These are phyloP conservation scores for Tiliacea aurago DNA, from an alignment of 2,888 invertebrate species.

Conservation along the genomic window DNA sequence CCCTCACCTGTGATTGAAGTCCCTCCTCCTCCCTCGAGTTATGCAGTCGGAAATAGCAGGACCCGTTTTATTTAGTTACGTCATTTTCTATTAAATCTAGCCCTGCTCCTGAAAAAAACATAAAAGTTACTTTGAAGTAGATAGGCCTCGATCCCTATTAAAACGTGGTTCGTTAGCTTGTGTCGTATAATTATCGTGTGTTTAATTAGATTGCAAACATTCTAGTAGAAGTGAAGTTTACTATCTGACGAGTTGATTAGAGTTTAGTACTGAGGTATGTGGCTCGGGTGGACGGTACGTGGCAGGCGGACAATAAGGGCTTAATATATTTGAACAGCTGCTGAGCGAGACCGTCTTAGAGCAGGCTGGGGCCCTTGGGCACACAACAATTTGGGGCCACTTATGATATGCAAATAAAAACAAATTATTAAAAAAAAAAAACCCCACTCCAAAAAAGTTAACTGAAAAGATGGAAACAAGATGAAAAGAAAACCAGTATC, in stretches of 20 bases:
- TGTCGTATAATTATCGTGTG: conserved; percentile 43
- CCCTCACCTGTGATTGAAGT: not conserved
- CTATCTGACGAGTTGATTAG: conserved; percentile 11
- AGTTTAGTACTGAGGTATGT: not conserved
- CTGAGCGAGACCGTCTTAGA: too few relatives aligned
- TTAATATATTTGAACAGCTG: not conserved
- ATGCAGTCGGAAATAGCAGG: not conserved
- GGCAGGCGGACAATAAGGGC: not conserved
- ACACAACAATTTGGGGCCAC: too few relatives aligned
- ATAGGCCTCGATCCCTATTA: conserved; percentile 27
- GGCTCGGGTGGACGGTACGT: not conserved
- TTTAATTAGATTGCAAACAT: conserved; percentile 49
- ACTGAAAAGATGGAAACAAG: too few relatives aligned
- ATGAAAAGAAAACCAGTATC: too few relatives aligned
- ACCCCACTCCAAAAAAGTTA: too few relatives aligned
- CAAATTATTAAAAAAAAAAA: too few relatives aligned
- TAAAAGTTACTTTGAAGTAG: conserved; percentile 12
- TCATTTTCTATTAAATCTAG: conserved; percentile 4
- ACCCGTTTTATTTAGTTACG: not conserved
- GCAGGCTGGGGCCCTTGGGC: too few relatives aligned
- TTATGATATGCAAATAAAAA: too few relatives aligned
- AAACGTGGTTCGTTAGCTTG: conserved; percentile 39
- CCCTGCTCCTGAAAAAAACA: conserved; percentile 2
- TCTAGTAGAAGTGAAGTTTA: conserved; percentile 33
- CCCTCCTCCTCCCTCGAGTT: too few relatives aligned